Conservation (phyloP, 1,140 invertebrate species). For the Diorhabda elongata region DNA sequence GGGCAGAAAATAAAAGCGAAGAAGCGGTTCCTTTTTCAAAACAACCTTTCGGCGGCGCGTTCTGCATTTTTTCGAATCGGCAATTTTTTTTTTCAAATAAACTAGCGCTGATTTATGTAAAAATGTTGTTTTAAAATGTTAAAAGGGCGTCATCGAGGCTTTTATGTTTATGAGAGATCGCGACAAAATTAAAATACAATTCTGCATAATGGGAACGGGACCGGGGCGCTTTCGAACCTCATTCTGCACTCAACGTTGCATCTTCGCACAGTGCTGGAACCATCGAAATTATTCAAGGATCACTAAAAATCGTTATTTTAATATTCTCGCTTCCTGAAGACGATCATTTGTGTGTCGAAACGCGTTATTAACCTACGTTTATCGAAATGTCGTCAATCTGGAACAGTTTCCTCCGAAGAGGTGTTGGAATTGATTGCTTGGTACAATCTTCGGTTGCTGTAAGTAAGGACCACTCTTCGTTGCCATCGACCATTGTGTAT, state of each 20-base stretch:
- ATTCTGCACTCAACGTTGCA: neutral
- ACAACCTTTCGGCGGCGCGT: conserved; percentile 4
- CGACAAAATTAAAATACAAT: conserved; percentile 39
- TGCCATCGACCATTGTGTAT: too few species aligned
- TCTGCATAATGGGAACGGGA: conserved; percentile 18
- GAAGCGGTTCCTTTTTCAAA: conserved; percentile 4
- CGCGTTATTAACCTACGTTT: too few species aligned
- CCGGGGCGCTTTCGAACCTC: conserved; percentile 9
- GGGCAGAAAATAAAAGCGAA: neutral
- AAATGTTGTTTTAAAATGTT: conserved; percentile 10
- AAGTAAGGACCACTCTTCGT: too few species aligned
- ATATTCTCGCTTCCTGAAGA: too few species aligned
- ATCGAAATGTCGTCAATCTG: too few species aligned
- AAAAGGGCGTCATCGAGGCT: conserved; percentile 18
- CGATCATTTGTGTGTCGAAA: too few species aligned
- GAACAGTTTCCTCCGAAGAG: too few species aligned
- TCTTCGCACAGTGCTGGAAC: neutral
- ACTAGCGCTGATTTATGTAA: conserved; percentile 16
- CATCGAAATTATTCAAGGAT: too few species aligned
- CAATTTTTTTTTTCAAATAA: conserved; percentile 4
- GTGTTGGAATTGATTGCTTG: too few species aligned
- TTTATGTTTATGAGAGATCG: conserved; percentile 21
- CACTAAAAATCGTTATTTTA: too few species aligned
- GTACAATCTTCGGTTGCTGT: too few species aligned
- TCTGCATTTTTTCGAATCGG: neutral